phyloP scores from a whole-genome alignment of 2,113 vertebrate species.

The Rhodinocichla rosea region DNA sequence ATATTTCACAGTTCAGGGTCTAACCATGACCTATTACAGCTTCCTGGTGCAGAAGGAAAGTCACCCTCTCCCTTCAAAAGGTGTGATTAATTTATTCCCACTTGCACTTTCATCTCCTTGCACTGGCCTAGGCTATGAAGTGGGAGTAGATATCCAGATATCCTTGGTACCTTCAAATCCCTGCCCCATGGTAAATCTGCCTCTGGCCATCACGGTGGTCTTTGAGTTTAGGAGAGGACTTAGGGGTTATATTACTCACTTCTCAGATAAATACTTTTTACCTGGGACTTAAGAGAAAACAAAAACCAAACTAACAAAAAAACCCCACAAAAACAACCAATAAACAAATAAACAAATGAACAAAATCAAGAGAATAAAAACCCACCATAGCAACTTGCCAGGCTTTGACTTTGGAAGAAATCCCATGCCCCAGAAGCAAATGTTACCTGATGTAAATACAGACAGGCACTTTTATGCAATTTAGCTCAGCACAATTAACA shows the following conservation, averaged over 20 bases:
- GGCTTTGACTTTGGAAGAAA: neutral
- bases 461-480: neutral
- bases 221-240: neutral
- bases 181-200: neutral
- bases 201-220: fast-evolving
- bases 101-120: neutral
- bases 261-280: neutral
- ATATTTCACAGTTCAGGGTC: neutral
- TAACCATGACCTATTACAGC: neutral
- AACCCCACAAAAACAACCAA: fast-evolving
- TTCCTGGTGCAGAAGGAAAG: neutral
- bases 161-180: neutral
- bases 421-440: neutral
- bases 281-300: neutral
- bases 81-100: neutral
- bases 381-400: neutral
- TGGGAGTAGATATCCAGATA: neutral
- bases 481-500: conserved; percentile 10
- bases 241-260: neutral
- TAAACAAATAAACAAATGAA: no score
- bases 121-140: neutral
- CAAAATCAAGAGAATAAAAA: neutral
- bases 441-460: neutral
- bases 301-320: neutral
- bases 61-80: neutral